A percentile compares a stretch with the other conserved stretches of the same genome.
Conservation (phyloP, 2,797 vertebrate genomes). For the Gobionotothen gibberifrons region DNA sequence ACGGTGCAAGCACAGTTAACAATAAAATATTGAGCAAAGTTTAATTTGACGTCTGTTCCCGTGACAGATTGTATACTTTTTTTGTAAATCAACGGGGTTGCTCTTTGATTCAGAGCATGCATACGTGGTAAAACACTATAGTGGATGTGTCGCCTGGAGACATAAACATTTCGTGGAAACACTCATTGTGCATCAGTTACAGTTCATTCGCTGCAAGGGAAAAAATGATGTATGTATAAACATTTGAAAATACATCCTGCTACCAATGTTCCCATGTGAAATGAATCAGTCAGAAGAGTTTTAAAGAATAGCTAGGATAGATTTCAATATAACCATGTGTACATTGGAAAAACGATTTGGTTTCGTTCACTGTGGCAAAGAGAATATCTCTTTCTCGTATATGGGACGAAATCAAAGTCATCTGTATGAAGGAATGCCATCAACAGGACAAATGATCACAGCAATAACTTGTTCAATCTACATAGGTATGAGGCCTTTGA, state of each 20-base stretch:
- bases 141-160: slow-evolving; percentile 48
- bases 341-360: background rate
- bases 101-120: slow-evolving; percentile 35
- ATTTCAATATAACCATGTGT: background rate
- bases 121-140: slow-evolving; percentile 33
- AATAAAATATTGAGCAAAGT: slow-evolving; percentile 38
- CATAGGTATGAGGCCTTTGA: slow-evolving; percentile 3
- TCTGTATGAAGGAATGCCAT: background rate
- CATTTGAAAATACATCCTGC: slow-evolving; percentile 31
- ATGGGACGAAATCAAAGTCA: background rate
- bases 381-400: background rate
- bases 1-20: slow-evolving; percentile 32
- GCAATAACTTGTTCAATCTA: background rate
- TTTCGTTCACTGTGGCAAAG: background rate
- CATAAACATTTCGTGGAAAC: slow-evolving; percentile 55
- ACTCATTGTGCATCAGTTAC: slow-evolving; percentile 23
- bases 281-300: slow-evolving; percentile 11
- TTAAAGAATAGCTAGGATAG: slow-evolving; percentile 14
- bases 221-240: slow-evolving; percentile 14
- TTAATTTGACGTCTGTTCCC: slow-evolving; percentile 55
- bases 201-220: slow-evolving; percentile 17
- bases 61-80: slow-evolving; percentile 41
- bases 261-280: slow-evolving; percentile 11
- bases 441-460: background rate
- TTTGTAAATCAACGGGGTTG: slow-evolving; percentile 33